A percentile compares a stretch with the other conserved stretches of the same genome.
These are phyloP conservation scores for Pycnonotus jocosus DNA, from an alignment of 2,113 vertebrate species.

Conservation along the genomic window DNA sequence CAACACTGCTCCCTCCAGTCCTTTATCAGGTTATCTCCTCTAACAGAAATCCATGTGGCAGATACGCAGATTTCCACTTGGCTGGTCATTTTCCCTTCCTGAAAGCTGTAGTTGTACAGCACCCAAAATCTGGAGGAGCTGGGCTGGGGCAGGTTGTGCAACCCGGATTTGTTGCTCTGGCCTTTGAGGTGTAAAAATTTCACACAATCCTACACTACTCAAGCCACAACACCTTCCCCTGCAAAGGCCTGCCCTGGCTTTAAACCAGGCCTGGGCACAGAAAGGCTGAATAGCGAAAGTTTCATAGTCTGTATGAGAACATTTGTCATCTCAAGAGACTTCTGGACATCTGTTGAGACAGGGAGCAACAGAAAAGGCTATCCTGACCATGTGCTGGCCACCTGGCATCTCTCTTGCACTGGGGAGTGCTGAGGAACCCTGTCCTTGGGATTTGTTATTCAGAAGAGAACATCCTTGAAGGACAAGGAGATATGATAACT, in stretches of 20 bases:
- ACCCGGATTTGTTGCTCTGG: not conserved
- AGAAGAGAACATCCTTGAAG: not conserved
- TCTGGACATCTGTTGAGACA: not conserved
- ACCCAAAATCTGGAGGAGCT: not conserved
- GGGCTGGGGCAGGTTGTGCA: not conserved
- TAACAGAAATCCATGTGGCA: not conserved
- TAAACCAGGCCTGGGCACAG: not conserved
- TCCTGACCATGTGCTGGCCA: not conserved
- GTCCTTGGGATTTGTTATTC: not conserved
- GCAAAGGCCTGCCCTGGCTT: not conserved
- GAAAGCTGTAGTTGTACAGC: not conserved
- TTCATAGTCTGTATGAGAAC: not conserved
- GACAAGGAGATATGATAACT: not conserved
- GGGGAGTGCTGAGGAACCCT: rapidly evolving
- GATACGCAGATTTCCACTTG: not conserved
- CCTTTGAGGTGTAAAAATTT: not conserved
- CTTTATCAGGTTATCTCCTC: not conserved
- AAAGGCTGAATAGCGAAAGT: not conserved
- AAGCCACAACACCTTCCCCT: not conserved
- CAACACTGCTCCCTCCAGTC: not conserved
- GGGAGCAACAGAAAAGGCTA: not conserved
- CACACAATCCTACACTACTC: rapidly evolving
- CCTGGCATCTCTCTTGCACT: no score
- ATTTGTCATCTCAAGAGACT: not conserved
- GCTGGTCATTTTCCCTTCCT: no score